These are phyloP conservation scores for Meloidogyne hapla DNA, from an alignment of 1,140 invertebrate species.

Conservation along the genomic window DNA sequence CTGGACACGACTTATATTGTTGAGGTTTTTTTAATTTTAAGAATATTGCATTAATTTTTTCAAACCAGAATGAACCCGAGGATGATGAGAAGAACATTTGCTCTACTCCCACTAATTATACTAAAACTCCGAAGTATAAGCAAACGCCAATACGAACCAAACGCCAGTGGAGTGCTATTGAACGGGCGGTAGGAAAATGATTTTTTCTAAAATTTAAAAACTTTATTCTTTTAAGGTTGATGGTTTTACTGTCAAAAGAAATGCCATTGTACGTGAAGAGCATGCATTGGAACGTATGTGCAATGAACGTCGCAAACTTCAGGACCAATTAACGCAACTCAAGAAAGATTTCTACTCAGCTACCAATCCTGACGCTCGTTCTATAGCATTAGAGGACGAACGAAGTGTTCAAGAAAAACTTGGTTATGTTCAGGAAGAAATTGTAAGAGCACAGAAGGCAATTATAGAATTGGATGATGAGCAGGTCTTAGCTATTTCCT, in stretches of 20 bases:
- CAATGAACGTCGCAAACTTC: neutral
- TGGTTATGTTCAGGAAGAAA: slow-evolving; percentile 8
- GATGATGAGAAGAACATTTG: too few relatives aligned
- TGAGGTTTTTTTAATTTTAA: neutral
- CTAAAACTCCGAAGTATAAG: neutral
- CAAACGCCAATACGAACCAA: neutral
- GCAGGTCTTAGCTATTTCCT: neutral
- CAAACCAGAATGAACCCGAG: neutral
- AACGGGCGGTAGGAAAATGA: neutral
- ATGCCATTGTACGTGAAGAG: neutral
- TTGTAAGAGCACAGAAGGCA: neutral
- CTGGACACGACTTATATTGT: slow-evolving; percentile 11
- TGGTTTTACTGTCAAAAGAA: neutral
- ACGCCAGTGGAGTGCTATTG: slow-evolving; percentile 6
- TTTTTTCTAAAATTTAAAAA: neutral
- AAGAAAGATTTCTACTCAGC: neutral
- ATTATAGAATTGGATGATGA: slow-evolving; percentile 9
- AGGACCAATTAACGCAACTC: neutral
- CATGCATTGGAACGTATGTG: neutral
- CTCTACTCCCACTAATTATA: neutral
- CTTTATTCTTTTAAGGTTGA: neutral
- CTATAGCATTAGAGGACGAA: neutral
- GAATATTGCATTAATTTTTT: neutral
- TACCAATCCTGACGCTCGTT: neutral
- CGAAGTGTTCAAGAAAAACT: neutral